These are phyloP conservation scores for Asbolus verrucosus DNA, from an alignment of 1,140 invertebrate genomes.

Conservation along the genomic window DNA sequence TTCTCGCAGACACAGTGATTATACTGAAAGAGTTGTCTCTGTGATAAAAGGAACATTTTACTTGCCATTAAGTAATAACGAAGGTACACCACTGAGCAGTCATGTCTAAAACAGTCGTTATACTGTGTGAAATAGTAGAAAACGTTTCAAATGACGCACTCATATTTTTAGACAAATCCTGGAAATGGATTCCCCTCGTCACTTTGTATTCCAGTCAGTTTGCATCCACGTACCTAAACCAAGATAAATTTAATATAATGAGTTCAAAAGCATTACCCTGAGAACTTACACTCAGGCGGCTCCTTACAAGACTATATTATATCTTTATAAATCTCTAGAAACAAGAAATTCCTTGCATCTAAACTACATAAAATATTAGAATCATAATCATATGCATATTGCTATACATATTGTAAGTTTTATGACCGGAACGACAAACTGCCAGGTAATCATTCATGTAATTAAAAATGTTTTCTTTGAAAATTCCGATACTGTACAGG, in stretches of 20 bases:
- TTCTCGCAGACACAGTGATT: no score
- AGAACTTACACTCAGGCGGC: conserved; percentile 36
- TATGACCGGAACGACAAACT: conserved; percentile 7
- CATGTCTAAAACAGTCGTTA: no score
- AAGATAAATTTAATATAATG: conserved; percentile 45
- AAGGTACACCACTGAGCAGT: no score
- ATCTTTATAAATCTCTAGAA: conserved; percentile 39
- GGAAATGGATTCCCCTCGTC: conserved; percentile 26
- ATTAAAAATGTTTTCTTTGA: conserved; percentile 10
- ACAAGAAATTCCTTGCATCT: neutral
- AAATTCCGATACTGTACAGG: conserved; percentile 1
- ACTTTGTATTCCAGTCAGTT: conserved; percentile 39
- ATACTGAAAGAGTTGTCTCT: no score
- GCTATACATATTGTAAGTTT: neutral
- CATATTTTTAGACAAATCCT: conserved; percentile 35
- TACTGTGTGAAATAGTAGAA: conserved; percentile 24
- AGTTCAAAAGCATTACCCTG: conserved; percentile 39
- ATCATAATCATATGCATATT: conserved; percentile 5
- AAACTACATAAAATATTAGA: conserved; percentile 13
- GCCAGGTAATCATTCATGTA: neutral
- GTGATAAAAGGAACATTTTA: no score
- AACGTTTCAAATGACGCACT: conserved; percentile 24
- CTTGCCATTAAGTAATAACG: no score
- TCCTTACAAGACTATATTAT: conserved; percentile 43
- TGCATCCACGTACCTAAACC: conserved; percentile 28